Base-by-base conservation (phyloP, 1,140 invertebrate genomes). In the Nylanderia fulva region DNA sequence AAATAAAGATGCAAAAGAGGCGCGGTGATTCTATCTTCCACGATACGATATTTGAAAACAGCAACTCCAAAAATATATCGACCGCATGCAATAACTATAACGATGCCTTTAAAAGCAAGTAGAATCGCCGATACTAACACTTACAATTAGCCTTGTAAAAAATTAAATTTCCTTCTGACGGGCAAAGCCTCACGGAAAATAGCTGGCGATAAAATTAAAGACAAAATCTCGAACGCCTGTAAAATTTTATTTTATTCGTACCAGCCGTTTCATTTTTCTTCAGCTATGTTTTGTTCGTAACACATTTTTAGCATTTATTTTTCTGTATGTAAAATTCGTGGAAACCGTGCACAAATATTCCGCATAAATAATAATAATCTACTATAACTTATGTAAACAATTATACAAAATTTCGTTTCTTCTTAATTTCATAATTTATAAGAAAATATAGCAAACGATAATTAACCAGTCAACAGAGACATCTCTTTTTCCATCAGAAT, bases 191-290 rank as follows among this genome's bases (percentile, higher is more conserved):
- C 48, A 24, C 39, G 86, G 88, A 79, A 85, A 91, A 91, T 79
- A 85, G 71, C 69, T 76, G 80, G 71, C 86, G 80, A 91, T 91
- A 87, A 91, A 91, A 91, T 91, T 91, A 91, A 71, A 90, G 64
- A 36, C 84, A 85, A 85, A 90, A 84, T 87, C 90, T 91, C 86
- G 85, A 88, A 88, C 76, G 60, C 84, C 36, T 79, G 75, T 91
- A 91, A 91, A 91, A 91, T 91, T 91, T 91, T 91, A 91, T 91
- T 91, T 91, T 90, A 91, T 85, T 66, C 54, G n/a, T n/a, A 42
- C 85, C 45, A 29, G n/a, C 42, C 45, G 69, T 91, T 91, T 36
- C 72, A 63, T 21, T 29, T 42, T 88, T 39, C 33, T 39, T 24
- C 60, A 33, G 36, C 13, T 56, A 27, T 33, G 66, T 56, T 63